Percentiles rank a stretch among this genome's conserved stretches.
phyloP scores from a whole-genome alignment of 2,113 vertebrate species.

The Pseudopipra pipra region DNA sequence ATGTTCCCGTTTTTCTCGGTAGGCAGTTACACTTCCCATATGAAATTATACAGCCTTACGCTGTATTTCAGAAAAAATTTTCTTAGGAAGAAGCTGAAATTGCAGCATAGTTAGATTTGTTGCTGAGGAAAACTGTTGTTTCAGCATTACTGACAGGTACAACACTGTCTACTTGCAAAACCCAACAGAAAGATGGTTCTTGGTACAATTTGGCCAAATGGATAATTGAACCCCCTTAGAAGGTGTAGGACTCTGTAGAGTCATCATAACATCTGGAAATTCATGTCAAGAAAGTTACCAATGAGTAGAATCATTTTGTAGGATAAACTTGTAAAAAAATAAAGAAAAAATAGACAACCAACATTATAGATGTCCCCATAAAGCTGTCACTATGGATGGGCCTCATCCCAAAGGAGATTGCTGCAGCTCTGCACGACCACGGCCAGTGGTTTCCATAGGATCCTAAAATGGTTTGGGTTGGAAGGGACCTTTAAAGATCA shows the following conservation, averaged over 20 bases:
- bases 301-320: background rate
- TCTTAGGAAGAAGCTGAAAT: background rate
- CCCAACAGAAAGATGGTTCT: background rate
- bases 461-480: background rate
- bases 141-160: background rate
- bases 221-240: background rate
- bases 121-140: conserved; percentile 6
- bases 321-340: background rate
- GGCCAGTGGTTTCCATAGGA: background rate
- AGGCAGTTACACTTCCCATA: conserved; percentile 18
- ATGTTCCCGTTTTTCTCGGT: conserved; percentile 47
- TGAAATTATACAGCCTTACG: background rate
- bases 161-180: background rate
- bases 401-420: background rate
- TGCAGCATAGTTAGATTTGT: background rate
- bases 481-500: background rate
- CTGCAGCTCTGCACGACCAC: background rate
- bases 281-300: background rate
- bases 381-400: background rate
- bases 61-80: background rate
- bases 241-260: background rate
- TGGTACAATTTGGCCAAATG: background rate
- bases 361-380: rapidly evolving
- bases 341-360: background rate
- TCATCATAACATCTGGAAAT: background rate